These are phyloP conservation scores for Allygus modestus DNA, from an alignment of 2,888 invertebrate species.

Conservation along the genomic window DNA sequence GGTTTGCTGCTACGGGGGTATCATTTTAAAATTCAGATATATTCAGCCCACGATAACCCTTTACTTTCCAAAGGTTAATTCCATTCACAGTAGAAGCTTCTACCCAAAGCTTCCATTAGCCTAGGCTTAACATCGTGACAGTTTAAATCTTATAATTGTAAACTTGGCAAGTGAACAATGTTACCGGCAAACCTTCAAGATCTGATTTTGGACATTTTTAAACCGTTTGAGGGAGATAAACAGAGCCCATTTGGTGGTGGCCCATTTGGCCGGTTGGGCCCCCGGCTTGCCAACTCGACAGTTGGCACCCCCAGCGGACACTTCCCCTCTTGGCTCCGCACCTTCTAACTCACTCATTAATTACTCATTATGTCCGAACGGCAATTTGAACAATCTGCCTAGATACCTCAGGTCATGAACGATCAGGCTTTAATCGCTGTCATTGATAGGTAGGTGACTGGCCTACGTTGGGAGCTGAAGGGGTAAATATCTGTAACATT, in stretches of 20 bases:
- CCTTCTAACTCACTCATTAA: constrained; percentile 2
- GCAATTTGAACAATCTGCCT: constrained; percentile 6
- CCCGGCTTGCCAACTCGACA: not conserved
- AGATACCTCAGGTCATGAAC: not conserved
- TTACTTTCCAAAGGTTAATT: too few species aligned
- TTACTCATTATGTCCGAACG: constrained; percentile 21
- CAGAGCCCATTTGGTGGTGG: not conserved
- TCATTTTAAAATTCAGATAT: too few species aligned
- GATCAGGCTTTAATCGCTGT: not conserved
- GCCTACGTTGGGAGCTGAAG: too few species aligned
- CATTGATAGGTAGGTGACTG: not conserved
- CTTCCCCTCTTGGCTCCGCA: not conserved
- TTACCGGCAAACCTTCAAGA: not conserved
- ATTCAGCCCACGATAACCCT: too few species aligned
- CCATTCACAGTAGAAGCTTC: too few species aligned
- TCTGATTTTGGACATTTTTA: not conserved
- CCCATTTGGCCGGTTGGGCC: not conserved
- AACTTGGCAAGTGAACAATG: not conserved
- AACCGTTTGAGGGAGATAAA: not conserved
- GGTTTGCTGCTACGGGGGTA: too few species aligned
- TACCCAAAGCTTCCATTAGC: too few species aligned
- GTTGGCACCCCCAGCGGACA: not conserved
- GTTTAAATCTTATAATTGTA: not conserved
- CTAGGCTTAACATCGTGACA: not conserved
- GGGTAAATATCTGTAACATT: too few species aligned